A percentile compares a stretch with the other conserved stretches of the same genome.
These are phyloP conservation scores for Apodemia hepburni DNA, from an alignment of 2,888 invertebrate genomes.

Conservation along the genomic window DNA sequence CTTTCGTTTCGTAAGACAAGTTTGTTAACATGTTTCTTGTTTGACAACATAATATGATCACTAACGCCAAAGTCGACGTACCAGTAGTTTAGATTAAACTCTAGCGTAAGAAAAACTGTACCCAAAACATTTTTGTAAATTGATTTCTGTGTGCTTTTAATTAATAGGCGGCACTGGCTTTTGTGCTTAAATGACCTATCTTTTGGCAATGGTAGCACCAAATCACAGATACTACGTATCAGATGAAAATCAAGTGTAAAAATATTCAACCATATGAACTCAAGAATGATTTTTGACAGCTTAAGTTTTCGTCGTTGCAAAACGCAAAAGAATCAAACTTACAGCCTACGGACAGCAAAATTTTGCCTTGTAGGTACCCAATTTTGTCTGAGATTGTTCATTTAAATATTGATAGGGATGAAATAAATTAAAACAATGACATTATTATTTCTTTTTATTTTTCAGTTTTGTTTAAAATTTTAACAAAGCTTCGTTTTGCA, in stretches of 20 bases:
- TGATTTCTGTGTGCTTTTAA: too few species aligned
- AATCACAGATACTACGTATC: slow-evolving; percentile 2
- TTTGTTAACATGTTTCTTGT: too few species aligned
- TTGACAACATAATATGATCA: too few species aligned
- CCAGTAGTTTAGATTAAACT: too few species aligned
- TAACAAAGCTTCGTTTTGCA: slow-evolving; percentile 1
- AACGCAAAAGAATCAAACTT: neutral
- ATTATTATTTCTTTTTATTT: neutral
- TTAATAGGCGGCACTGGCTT: too few species aligned
- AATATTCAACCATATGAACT: neutral
- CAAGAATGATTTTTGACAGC: neutral
- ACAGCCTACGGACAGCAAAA: neutral
- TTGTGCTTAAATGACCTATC: too few species aligned
- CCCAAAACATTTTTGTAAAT: too few species aligned
- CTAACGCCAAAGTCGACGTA: too few species aligned
- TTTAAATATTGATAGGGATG: neutral
- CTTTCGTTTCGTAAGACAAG: too few species aligned
- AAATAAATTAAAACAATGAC: neutral
- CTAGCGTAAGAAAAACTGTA: too few species aligned
- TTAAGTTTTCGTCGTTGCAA: neutral
- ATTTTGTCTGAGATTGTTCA: too few species aligned
- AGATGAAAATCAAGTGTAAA: slow-evolving; percentile 2
- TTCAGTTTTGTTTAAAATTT: slow-evolving; percentile 4
- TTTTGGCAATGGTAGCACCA: too few species aligned
- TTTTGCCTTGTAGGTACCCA: neutral